Evolutionary conservation across 2,797 vertebrate genomes (phyloP), one percentile per base, ranked within the genome.

Genomic region (Gymnocypris eckloni): DNA sequence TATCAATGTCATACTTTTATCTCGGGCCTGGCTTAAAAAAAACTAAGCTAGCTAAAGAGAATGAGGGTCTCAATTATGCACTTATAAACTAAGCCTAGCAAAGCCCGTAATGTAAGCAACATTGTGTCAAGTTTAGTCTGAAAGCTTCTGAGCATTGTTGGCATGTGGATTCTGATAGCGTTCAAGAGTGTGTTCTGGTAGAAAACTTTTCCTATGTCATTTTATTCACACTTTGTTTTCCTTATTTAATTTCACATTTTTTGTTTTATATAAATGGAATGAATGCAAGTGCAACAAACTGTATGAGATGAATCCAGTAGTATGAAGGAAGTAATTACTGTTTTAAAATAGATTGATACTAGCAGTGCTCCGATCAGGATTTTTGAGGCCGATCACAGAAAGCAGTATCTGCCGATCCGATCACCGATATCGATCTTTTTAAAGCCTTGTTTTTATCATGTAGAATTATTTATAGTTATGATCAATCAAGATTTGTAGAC

Each of bases 71-170:
- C 84, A 71, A 83, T 87, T 90, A 89, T 82, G 90, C 88, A 85
- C 90, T 92, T 91, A 90, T 28, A 73, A 89, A 77, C 61, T 83
- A 88, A 93, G 88, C 86, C 79, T 79, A 66, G 70, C 85, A 85
- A 90, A 92, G 87, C 86, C 86, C 61, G 76, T 86, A 88, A 86
- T 84, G 61, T 84, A 89, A 89, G 89, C 88, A 89, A 87, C 73
- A 76, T 87, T 88, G 82, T 90, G 81, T 87, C 61, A 86, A 81
- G 77, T 85, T 82, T 83, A 80, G 85, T 88, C 77, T 77, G 67
- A 85, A 86, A 84, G 87, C 87, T 82, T 80, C 82, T 10, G 69
- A 81, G 84, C 28, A 81, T 87, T 81, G 82, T 75, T 88, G 76
- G 78, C 78, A 73, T 86, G 77, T 80, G 54, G 39, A 66, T 79